A percentile compares a stretch with the other conserved stretches of the same genome.
phyloP scores from a whole-genome alignment of 2,113 vertebrate genomes.

The Heliornis fulica region DNA sequence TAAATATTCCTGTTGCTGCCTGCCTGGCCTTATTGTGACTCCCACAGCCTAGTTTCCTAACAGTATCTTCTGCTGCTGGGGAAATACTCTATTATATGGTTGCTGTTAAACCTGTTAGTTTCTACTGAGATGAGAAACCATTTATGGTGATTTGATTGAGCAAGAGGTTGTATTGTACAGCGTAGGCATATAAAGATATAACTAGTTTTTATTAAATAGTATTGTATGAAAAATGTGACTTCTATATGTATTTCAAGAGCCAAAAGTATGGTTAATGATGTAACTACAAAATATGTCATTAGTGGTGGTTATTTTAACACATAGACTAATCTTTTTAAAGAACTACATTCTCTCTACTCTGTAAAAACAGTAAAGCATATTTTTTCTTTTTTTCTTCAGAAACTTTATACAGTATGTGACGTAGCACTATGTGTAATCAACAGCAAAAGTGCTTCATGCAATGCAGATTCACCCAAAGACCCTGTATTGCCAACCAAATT shows the following conservation, averaged over 20 bases:
- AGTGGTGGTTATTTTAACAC: background rate
- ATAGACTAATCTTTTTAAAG: background rate
- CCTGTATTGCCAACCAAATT: slow-evolving; percentile 93
- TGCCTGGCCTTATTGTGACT: background rate
- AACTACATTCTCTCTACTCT: background rate
- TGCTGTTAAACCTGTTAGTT: background rate
- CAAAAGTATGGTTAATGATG: background rate
- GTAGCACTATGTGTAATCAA: slow-evolving; percentile 96
- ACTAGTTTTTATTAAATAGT: background rate
- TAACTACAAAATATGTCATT: background rate
- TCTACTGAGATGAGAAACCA: background rate
- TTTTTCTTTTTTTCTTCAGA: slow-evolving; percentile 74
- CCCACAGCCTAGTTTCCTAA: background rate
- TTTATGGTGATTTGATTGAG: background rate
- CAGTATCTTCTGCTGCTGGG: background rate
- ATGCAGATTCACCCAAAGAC: slow-evolving; percentile 94
- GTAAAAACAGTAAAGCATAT: background rate
- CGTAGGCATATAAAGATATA: background rate
- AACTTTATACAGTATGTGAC: slow-evolving; percentile 97
- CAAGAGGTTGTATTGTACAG: background rate
- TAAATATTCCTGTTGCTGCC: background rate
- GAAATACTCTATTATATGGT: background rate
- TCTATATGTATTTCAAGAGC: background rate
- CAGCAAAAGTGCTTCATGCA: slow-evolving; percentile 96
- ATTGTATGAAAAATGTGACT: background rate